Evolutionary conservation across 2,888 invertebrate genomes (phyloP), one percentile per base, ranked within the genome.

Genomic region (Pimpla rufipes): DNA sequence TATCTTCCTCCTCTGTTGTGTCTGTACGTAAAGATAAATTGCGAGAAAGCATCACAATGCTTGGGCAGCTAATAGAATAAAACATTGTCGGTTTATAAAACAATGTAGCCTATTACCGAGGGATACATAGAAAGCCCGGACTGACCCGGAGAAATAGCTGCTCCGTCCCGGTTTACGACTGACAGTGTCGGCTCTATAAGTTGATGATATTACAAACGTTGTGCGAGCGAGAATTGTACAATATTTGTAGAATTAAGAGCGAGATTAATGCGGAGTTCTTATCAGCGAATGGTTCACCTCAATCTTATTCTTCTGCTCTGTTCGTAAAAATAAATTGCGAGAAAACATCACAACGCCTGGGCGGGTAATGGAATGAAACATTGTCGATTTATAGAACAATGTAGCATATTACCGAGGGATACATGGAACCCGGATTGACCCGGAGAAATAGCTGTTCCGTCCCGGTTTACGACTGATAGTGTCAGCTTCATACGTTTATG

Each of bases 21-120:
- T 84, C 57, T 68, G 47, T 50, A 21, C 37, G 13, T 47, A 21
- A 70, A 59, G 74, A 78, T 74, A 68, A 70, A 78, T 82, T 57
- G 64, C 47, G 40, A 74, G 37, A 71, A 40, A 35, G 40, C 37
- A 35, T 68, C 55, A 40, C 11, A 40, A 42, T 59, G 29, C 16
- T 45, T 6, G 50, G 37, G 29, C 29, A 5, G 3, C 23, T 68
- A 70, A 78, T 73, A 37, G 40, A 64, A 78, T 55, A 55, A 62
- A 52, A 47, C 18, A 57, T 35, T 35, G 11, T 11, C 13, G 35
- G 42, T 64, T 79, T 73, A 10, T 16, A 62, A 8, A 4, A 11
- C n/a, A 29, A 18, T 50, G 37, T 4, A 10, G 37, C 29, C 35
- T n/a, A 59, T 59, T 35, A 16, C 13, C 8, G 57, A 57, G 29